Base-by-base conservation (phyloP, 2,113 vertebrate genomes). In the Verasper variegatus region DNA sequence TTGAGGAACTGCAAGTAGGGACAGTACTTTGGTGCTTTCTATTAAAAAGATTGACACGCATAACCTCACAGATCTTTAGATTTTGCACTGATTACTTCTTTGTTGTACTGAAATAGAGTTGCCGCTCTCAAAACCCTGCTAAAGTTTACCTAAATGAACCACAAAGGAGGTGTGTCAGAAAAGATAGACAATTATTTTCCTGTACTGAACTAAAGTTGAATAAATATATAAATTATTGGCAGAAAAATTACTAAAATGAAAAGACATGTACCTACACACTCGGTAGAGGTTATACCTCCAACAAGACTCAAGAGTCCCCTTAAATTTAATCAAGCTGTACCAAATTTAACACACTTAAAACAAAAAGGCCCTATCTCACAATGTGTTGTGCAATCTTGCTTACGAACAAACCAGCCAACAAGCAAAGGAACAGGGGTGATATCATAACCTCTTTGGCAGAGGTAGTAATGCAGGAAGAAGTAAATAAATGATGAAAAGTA, bases 11-110 rank as follows among this genome's bases (percentile, higher is more conserved):
- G 54, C 35, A 59, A 45, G 10, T 76, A 72, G 26, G 81, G 37
- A 51, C 20, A 64, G 26, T 37, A 56, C 23, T 66, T 66, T 18
- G 23, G 4, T 54, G 68, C 62, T 71, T 81, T 83, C 37, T 74
- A 52, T 58, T 6, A 52, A 82, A 71, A 71, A 68, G 23, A 14
- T 61, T 57, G 47, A 54, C 49, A 56, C n/a, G 18, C 15, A 61
- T 15, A 27, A 59, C 11, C 47, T 37, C 51, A 47, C 40, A 21
- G 31, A 24, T 78, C 31, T 49, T 75, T 49, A 12, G 40, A 57
- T 69, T 40, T 56, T 64, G 21, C 21, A 58, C 5, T 3, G 2
- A 27, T n/a, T n/a, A 54, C 51, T 18, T 45, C 42, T 45, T 45
- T 45, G 14, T 51, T 51, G 49, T 45, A 8, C 6, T 20, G 49